A percentile compares a stretch with the other conserved stretches of the same genome.
phyloP scores from a whole-genome alignment of 2,888 invertebrate genomes.

The Deilephila elpenor region DNA sequence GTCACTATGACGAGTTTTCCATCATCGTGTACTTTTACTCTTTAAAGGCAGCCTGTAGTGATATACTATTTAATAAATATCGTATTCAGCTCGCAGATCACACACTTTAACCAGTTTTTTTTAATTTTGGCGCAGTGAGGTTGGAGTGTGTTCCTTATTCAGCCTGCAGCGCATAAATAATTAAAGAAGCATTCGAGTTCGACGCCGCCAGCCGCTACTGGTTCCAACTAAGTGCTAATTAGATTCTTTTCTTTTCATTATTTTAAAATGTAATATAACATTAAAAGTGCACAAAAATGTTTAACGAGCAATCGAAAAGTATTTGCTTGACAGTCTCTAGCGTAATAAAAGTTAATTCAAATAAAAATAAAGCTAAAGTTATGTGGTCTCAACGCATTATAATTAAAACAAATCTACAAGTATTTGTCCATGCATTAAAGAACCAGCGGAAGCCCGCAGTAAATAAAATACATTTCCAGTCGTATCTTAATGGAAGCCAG shows the following conservation, averaged over 20 bases:
- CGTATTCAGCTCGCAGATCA: slow-evolving; percentile 11
- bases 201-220: slow-evolving; percentile 60
- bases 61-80: slow-evolving; percentile 33
- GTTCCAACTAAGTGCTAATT: slow-evolving; percentile 67
- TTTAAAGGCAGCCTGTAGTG: background rate
- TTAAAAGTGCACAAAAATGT: background rate
- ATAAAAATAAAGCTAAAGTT: background rate
- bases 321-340: background rate
- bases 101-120: slow-evolving; percentile 44
- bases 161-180: slow-evolving; percentile 77
- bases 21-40: too few species aligned
- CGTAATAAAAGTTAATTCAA: background rate
- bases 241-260: slow-evolving; percentile 40
- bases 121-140: slow-evolving; percentile 68
- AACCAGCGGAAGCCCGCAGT: background rate
- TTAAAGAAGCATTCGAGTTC: slow-evolving; percentile 75
- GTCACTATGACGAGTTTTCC: too few species aligned
- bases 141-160: slow-evolving; percentile 66
- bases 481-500: background rate
- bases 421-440: background rate
- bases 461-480: background rate
- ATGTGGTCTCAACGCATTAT: too few species aligned
- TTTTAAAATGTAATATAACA: slow-evolving; percentile 3
- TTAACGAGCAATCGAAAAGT: background rate
- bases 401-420: background rate